Base-by-base conservation (phyloP, 2,888 invertebrate genomes). In the Dicranocentrus wangi region DNA sequence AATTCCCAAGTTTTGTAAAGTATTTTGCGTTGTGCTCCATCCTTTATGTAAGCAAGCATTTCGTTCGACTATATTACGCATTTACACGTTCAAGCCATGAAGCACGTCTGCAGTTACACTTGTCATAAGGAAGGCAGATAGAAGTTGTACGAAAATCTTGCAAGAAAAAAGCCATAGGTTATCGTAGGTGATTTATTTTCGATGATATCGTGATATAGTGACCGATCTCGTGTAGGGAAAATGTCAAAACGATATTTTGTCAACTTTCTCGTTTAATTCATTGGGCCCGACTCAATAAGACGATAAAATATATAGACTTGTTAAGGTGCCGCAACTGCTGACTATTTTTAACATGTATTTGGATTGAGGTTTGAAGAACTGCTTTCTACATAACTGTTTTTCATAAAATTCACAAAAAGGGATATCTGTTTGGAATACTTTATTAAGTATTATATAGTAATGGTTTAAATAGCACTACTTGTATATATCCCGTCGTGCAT, bases 1-100 rank as follows among this genome's bases (percentile, higher is more conserved):
- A 77, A 63, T 77, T 77, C 68, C 70, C 77, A 70, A 76, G 7
- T 58, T 75, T 61, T 66, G 42, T 55, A 25, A 75, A 60, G 15
- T 23, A 10, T 7, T 19, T 27, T 21, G n/a, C 15, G 32, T 23
- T 69, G 69, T n/a, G 60, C 70, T 32, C 17, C 21, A 27, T 61
- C 13, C 47, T 47, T 13, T 47, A n/a, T 47, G n/a, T 13, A 5
- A 39, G 7, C 13, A 39, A 39, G 13, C 39, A 39, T 39, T 39
- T 39, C 39, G 13, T 8, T 39, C 5, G 5, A 39, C 39, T 39
- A 13, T 39, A 13, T 39, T 13, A n/a, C 47, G n/a, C 15, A n/a
- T 47, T n/a, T 39, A 13, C 5, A 39, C 39, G n/a, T 39, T 13
- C 7, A 39, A 8, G 15, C n/a, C 47, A 47, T n/a, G 3, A 10